These are phyloP conservation scores for Sylvia borin DNA, from an alignment of 2,797 vertebrate species.

Conservation along the genomic window DNA sequence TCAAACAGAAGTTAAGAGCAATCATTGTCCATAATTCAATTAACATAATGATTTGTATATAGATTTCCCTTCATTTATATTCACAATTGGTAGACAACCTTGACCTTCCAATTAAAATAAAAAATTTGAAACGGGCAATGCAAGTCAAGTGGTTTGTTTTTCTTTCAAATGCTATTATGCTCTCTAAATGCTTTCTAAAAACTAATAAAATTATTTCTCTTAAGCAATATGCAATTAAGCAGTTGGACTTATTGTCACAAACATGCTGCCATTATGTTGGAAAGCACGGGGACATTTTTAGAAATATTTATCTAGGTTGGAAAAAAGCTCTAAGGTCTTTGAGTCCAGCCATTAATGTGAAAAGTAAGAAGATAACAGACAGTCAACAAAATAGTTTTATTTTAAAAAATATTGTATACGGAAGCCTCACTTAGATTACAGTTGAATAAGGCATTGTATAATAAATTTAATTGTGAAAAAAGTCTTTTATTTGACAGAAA, in stretches of 20 bases:
- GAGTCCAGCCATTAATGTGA: neutral
- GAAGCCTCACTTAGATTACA: neutral
- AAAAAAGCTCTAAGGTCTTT: neutral
- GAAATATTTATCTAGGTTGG: neutral
- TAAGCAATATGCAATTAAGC: neutral
- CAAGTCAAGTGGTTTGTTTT: neutral
- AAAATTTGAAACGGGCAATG: neutral
- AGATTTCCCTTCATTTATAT: neutral
- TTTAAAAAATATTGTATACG: neutral
- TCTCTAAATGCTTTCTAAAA: neutral
- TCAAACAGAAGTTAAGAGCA: neutral
- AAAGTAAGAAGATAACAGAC: neutral
- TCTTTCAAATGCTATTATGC: neutral
- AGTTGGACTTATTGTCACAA: neutral
- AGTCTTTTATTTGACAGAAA: neutral
- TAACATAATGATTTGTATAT: neutral
- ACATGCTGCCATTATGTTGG: neutral
- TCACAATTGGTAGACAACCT: neutral
- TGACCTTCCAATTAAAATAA: neutral
- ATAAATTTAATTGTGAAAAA: neutral
- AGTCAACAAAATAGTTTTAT: neutral
- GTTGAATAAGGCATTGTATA: neutral
- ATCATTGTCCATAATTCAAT: neutral
- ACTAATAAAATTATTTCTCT: neutral
- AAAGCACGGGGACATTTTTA: neutral